Evolutionary conservation across 2,113 vertebrate genomes (phyloP), one percentile per base, ranked within the genome.

Genomic region (Ondatra zibethicus): DNA sequence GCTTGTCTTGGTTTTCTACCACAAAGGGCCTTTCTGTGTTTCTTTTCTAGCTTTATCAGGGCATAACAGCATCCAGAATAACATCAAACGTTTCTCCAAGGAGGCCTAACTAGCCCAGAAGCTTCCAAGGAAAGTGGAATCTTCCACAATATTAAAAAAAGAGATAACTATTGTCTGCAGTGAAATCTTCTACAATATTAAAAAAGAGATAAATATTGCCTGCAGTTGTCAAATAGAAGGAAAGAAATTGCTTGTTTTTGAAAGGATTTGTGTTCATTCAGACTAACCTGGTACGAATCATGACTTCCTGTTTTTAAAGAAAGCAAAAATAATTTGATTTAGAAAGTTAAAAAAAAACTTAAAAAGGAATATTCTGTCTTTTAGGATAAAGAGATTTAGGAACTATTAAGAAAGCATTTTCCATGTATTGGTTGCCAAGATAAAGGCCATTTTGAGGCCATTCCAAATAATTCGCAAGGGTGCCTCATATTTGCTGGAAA

Each of bases 71-170:
- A 42, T 84, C n/a, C 73, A 96, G 91, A 96, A 96, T 93, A 84
- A 76, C 36, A 96, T 97, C 95, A 95, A 61, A n/a, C 88, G 52
- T 94, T 94, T 88, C 90, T 96, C 58, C 84, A 95, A 84, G 39
- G 1, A 90, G 55, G 16, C 50, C 77, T 94, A 47, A 58, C 73
- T 97, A 76, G 17, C 72, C 89, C 77, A 94, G 88, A 95, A 97
- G 50, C 90, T 91, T 73, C 61, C 75, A 92, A 95, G 47, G 88
- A 89, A 95, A 95, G 27, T 39, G 25, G 73, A 91, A 58, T 72
- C 63, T 91, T 81, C 47, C 25, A 73, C 45, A 87, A 47, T 50
- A 95, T 92, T 33, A 73, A 36, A 91, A 91, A 77, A 88, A 47
- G 77, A 94, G 58, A 58, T 58, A 21, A 58, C 19, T 58, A 58